phyloP scores from a whole-genome alignment of 2,888 invertebrate species.

The Meliscaeva auricollis region DNA sequence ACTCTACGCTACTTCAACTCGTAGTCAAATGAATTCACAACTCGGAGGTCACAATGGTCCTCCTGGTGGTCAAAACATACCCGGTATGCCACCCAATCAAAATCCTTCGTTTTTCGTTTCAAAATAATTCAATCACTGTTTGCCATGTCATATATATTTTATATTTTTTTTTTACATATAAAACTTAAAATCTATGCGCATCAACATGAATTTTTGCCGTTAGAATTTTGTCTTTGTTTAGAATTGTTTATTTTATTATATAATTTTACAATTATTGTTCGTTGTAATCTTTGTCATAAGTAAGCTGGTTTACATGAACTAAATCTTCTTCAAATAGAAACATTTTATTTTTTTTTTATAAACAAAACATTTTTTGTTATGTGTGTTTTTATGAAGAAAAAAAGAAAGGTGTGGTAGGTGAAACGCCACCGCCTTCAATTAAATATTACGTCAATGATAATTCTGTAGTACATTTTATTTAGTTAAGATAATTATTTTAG shows the following conservation, averaged over 20 bases:
- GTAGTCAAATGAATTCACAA: constrained; percentile 85
- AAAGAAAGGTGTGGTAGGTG: background rate
- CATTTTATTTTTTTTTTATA: background rate
- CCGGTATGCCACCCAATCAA: constrained; percentile 78
- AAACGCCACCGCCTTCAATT: background rate
- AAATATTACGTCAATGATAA: background rate
- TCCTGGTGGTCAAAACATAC: constrained; percentile 77
- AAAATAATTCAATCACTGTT: constrained; percentile 79
- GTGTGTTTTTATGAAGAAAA: background rate
- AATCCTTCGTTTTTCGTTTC: constrained; percentile 83
- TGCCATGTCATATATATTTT: constrained; percentile 54
- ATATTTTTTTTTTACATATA: constrained; percentile 26
- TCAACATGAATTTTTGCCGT: constrained; percentile 28
- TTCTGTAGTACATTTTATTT: constrained; percentile 6
- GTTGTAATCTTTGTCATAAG: constrained; percentile 53
- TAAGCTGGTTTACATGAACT: constrained; percentile 12
- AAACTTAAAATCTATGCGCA: constrained; percentile 29
- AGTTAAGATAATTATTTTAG: background rate
- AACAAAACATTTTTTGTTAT: constrained; percentile 1
- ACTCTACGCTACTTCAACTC: constrained; percentile 93
- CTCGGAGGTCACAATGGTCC: constrained; percentile 77
- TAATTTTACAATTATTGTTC: constrained; percentile 3
- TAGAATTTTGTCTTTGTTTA: constrained; percentile 9
- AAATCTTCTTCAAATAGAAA: constrained; percentile 2
- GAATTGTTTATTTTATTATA: constrained; percentile 17